Evolutionary conservation across 2,797 vertebrate species (phyloP), one percentile per base, ranked within the genome.

Genomic region (Poeciliopsis paucimaculata): DNA sequence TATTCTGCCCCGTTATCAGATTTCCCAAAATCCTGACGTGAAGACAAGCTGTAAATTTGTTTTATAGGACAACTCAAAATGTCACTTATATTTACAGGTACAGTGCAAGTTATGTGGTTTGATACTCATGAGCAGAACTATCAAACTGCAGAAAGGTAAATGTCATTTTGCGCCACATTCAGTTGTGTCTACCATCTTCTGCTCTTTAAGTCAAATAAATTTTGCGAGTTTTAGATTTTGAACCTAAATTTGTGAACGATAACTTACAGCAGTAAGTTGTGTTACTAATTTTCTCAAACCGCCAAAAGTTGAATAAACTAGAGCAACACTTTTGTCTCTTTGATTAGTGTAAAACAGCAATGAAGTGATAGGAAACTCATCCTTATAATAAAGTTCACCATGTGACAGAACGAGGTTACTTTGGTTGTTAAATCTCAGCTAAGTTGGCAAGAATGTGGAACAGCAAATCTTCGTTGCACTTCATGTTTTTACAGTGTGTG

Each of bases 1-100:
- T 20, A 39, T 84, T 72, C 78, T 66, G 55, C 55, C 71, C 77
- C 72, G 49, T 73, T 62, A 84, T 89, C 88, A 73, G 82, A 79
- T 28, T 74, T 72, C 73, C 73, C 81, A 72, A 73, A 73, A 84
- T 75, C 83, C 9, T 68, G 77, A 79, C 71, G 49, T 45, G 53
- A 72, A 76, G 15, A 81, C 82, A 83, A 77, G 28, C 51, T 31
- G n/a, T 18, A 20, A 26, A 45, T 71, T n/a, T 45, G 68, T 71
- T 45, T 71, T 15, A 43, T 13, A n/a, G 41, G 11, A 26, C 2
- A 26, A n/a, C 8, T 45, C 5, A n/a, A 43, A 71, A n/a, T 28
- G 11, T 28, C 2, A 0, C 6, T 15, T 45, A 43, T 10, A 70
- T 41, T 12, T 2, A 70, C 66, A 43, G 8, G 26, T 13, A 71